A percentile compares a stretch with the other conserved stretches of the same genome.
phyloP scores from a whole-genome alignment of 2,888 invertebrate genomes.

The Dysmachus trigonus region DNA sequence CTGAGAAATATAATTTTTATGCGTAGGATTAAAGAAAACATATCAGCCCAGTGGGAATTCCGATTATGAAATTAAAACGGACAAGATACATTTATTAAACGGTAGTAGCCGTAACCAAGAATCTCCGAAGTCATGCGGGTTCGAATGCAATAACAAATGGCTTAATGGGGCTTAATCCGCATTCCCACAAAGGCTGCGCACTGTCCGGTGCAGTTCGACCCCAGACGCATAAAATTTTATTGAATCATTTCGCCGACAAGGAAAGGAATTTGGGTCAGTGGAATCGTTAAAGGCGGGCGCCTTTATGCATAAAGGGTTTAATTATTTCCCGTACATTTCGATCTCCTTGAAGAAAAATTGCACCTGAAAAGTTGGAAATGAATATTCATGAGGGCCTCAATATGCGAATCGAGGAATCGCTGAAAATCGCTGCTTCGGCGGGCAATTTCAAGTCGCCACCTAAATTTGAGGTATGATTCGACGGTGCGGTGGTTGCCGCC shows the following conservation, averaged over 20 bases:
- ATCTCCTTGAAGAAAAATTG: slow-evolving; percentile 21
- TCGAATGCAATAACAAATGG: neutral
- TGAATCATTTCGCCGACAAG: neutral
- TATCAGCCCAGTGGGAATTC: neutral
- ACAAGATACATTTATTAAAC: neutral
- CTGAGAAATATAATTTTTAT: neutral
- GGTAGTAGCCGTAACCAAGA: neutral
- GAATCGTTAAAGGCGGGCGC: neutral
- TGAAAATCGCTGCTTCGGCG: neutral
- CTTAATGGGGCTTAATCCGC: neutral
- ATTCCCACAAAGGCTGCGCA: neutral
- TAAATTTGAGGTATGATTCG: neutral
- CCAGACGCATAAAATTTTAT: slow-evolving; percentile 15
- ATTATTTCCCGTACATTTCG: neutral
- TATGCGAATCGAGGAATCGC: neutral
- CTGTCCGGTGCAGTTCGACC: neutral
- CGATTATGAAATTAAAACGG: neutral
- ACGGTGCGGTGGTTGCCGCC: neutral
- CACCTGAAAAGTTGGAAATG: neutral
- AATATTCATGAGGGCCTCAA: slow-evolving; percentile 9
- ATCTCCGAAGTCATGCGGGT: neutral
- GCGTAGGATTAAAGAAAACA: neutral
- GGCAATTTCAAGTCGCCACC: slow-evolving; percentile 13
- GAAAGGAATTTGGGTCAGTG: slow-evolving; percentile 13
- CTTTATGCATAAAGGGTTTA: slow-evolving; percentile 21